A percentile compares a stretch with the other conserved stretches of the same genome.
phyloP scores from a whole-genome alignment of 2,888 invertebrate genomes.

The Lobophora halterata region DNA sequence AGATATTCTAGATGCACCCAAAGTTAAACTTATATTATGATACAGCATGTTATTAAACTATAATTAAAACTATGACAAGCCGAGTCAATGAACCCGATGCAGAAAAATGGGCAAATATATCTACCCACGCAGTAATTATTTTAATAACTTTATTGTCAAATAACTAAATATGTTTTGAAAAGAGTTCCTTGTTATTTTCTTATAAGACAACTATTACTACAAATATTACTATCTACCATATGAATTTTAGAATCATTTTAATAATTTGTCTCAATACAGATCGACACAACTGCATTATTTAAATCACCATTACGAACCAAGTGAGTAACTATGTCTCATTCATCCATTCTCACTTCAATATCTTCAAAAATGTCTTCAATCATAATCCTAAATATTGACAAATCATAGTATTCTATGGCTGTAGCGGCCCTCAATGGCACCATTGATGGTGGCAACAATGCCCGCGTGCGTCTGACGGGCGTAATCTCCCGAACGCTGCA shows the following conservation, averaged over 20 bases:
- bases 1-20: too few relatives aligned
- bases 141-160: too few relatives aligned
- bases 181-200: too few relatives aligned
- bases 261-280: too few relatives aligned
- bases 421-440: constrained; percentile 12
- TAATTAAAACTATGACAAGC: too few relatives aligned
- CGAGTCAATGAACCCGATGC: constrained; percentile 25
- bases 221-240: too few relatives aligned
- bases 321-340: constrained; percentile 11
- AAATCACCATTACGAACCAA: constrained; percentile 9
- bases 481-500: constrained; percentile 67
- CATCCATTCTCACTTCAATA: constrained; percentile 6
- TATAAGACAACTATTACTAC: too few relatives aligned
- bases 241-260: too few relatives aligned
- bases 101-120: constrained; percentile 3
- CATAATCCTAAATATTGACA: constrained; percentile 26
- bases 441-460: constrained; percentile 25
- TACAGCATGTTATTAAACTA: too few relatives aligned
- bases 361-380: constrained; percentile 17
- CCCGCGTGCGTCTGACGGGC: constrained; percentile 37
- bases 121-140: neutral
- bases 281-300: too few relatives aligned
- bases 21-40: too few relatives aligned
- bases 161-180: too few relatives aligned
- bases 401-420: constrained; percentile 17